Conservation (phyloP, 2,797 vertebrate genomes). For the Cetoscarus ocellatus region DNA sequence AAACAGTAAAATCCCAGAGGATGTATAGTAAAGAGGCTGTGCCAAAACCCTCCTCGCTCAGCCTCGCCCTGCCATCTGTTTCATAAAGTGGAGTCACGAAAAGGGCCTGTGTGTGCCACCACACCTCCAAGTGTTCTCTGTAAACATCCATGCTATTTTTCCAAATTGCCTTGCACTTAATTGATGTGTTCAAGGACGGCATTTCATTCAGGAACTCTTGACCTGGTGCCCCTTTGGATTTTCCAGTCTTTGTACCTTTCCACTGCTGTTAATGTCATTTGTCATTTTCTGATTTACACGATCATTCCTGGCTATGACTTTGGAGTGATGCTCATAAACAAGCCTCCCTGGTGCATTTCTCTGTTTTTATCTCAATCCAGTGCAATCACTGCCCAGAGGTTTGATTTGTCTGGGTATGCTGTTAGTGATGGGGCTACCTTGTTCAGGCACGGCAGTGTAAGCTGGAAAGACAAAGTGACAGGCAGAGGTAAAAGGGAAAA, state of each 20-base stretch:
- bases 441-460: slow-evolving; percentile 11
- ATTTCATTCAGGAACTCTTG: slow-evolving; percentile 32
- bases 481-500: slow-evolving; percentile 14
- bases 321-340: slow-evolving; percentile 47
- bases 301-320: slow-evolving; percentile 44
- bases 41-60: slow-evolving; percentile 60
- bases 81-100: slow-evolving; percentile 68
- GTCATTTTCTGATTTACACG: slow-evolving; percentile 31
- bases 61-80: slow-evolving; percentile 77
- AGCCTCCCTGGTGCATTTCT: slow-evolving; percentile 36
- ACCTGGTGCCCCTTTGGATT: slow-evolving; percentile 22
- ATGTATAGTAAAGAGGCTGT: slow-evolving; percentile 59
- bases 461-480: slow-evolving; percentile 31
- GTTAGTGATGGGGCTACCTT: slow-evolving; percentile 27
- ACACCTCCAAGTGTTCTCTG: slow-evolving; percentile 60
- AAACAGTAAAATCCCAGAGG: slow-evolving; percentile 70
- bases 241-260: slow-evolving; percentile 25
- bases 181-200: slow-evolving; percentile 27
- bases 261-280: slow-evolving; percentile 46
- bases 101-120: slow-evolving; percentile 52
- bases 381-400: slow-evolving; percentile 18
- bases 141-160: slow-evolving; percentile 42
- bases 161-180: slow-evolving; percentile 26
- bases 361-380: slow-evolving; percentile 50
- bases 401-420: slow-evolving; percentile 44